phyloP scores from a whole-genome alignment of 1,140 invertebrate genomes.

The Hetaerina americana region DNA sequence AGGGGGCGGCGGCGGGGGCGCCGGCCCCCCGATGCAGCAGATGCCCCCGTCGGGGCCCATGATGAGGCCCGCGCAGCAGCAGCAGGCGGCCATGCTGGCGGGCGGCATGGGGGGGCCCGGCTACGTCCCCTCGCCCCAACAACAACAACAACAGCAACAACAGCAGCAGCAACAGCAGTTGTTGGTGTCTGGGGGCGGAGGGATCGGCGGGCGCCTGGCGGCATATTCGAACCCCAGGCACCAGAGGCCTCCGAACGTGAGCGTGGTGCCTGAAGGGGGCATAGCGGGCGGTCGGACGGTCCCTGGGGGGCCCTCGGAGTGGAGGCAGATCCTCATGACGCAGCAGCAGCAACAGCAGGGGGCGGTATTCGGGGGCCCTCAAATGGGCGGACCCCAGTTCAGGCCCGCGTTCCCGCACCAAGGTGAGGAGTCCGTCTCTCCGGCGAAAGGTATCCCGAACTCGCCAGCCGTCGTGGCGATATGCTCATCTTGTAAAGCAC shows the following conservation, averaged over 20 bases:
- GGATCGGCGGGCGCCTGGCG: slow-evolving; percentile 25
- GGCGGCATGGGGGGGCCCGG: neutral
- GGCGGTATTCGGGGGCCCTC: neutral
- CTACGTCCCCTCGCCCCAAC: neutral
- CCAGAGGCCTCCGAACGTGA: slow-evolving; percentile 38
- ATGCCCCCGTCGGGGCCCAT: slow-evolving; percentile 23
- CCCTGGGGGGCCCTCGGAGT: slow-evolving; percentile 29
- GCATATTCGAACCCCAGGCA: slow-evolving; percentile 21
- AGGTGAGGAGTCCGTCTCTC: too few relatives aligned
- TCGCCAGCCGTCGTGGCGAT: too few relatives aligned
- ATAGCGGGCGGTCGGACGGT: slow-evolving; percentile 12
- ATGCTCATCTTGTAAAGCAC: too few relatives aligned
- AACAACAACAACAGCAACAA: too few relatives aligned
- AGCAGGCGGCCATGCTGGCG: slow-evolving; percentile 44
- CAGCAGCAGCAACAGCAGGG: slow-evolving; percentile 34
- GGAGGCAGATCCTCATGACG: slow-evolving; percentile 57
- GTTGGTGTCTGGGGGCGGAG: slow-evolving; percentile 31
- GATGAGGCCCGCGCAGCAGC: slow-evolving; percentile 32
- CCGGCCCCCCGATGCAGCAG: slow-evolving; percentile 11
- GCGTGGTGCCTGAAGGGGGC: slow-evolving; percentile 27
- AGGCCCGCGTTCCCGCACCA: neutral
- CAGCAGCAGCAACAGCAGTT: slow-evolving; percentile 15
- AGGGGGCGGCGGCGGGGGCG: slow-evolving; percentile 30
- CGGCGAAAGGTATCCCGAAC: too few relatives aligned
- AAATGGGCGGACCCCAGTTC: neutral